Evolutionary conservation across 2,888 invertebrate genomes (phyloP), one percentile per base, ranked within the genome.

Genomic region (Patella ulyssiponensis): DNA sequence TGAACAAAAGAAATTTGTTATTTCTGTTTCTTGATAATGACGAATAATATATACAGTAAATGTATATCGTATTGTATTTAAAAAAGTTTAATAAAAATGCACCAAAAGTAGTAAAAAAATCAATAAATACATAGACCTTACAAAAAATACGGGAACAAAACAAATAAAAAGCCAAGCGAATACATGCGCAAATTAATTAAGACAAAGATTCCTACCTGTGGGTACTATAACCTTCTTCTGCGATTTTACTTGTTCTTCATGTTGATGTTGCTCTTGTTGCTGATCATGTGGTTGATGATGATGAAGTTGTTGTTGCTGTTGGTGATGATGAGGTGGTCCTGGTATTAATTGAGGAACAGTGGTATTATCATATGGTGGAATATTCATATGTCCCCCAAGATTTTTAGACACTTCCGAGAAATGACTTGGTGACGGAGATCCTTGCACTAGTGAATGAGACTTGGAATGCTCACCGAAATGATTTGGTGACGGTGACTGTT

Each of bases 401-500:
- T 23, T 64, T 23, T 23, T 64, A 64, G 20, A 23, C 20, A 64
- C 64, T 23, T 64, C 64, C 20, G 64, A 64, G 20, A 64, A 23
- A 20, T 64, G 64, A 23, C 20, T 12, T 23, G 64, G 20, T 64
- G 64, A 64, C 23, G 64, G 64, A 23, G 64, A 64, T 64, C 23
- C 64, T 20, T 64, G 64, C 20, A 64, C 14, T 23, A 64, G 20
- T 64, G 64, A 64, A 20, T 64, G 64, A 23, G 23, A 12, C 23
- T 64, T 64, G 64, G 64, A 64, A 64, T 64, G 64, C 23, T 64
- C 64, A 23, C 64, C 20, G 23, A 23, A 64, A 11, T 64, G 64
- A 23, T 14, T 64, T 64, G 9, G 64, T 23, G 64, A 64, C 23
- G 64, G 23, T 23, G 64, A 64, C 20, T 64, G 64, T 12, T 64